Conservation (phyloP, 2,888 invertebrate genomes). For the Phyto melanocephala region DNA sequence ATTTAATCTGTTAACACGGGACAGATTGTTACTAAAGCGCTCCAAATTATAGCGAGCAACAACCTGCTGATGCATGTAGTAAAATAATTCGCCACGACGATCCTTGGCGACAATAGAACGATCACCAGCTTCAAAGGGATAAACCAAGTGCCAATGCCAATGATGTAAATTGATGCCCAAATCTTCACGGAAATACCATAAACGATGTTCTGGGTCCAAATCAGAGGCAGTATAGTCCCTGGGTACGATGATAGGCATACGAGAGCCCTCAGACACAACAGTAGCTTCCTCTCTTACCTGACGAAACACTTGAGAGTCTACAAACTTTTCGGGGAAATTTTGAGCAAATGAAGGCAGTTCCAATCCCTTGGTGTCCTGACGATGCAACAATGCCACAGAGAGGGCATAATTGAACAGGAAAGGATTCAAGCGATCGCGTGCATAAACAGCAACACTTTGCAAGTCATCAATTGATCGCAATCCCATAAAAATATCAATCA, state of each 20-base stretch:
- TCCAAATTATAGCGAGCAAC: conserved; percentile 86
- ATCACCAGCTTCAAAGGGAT: conserved; percentile 85
- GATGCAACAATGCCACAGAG: conserved; percentile 87
- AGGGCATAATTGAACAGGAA: conserved; percentile 88
- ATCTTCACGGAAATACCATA: conserved; percentile 81
- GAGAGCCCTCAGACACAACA: conserved; percentile 82
- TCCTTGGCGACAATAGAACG: conserved; percentile 82
- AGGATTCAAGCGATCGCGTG: conserved; percentile 87
- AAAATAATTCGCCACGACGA: conserved; percentile 88
- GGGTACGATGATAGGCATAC: conserved; percentile 82
- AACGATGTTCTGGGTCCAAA: conserved; percentile 86
- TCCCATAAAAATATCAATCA: conserved; percentile 85
- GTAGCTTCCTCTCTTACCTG: conserved; percentile 81
- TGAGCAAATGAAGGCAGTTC: conserved; percentile 83
- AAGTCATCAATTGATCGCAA: conserved; percentile 86
- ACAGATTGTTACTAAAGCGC: conserved; percentile 85
- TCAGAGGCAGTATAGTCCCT: conserved; percentile 87
- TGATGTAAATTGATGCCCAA: conserved; percentile 80
- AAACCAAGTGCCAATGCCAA: conserved; percentile 83
- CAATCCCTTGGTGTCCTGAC: conserved; percentile 82
- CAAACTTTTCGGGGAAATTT: conserved; percentile 83
- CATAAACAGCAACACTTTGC: conserved; percentile 83
- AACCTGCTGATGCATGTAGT: conserved; percentile 86
- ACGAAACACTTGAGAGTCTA: conserved; percentile 82
- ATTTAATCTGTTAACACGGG: conserved; percentile 82